Evolutionary conservation across 2,888 invertebrate species (phyloP).

Genomic region (Mesoligia furuncula): DNA sequence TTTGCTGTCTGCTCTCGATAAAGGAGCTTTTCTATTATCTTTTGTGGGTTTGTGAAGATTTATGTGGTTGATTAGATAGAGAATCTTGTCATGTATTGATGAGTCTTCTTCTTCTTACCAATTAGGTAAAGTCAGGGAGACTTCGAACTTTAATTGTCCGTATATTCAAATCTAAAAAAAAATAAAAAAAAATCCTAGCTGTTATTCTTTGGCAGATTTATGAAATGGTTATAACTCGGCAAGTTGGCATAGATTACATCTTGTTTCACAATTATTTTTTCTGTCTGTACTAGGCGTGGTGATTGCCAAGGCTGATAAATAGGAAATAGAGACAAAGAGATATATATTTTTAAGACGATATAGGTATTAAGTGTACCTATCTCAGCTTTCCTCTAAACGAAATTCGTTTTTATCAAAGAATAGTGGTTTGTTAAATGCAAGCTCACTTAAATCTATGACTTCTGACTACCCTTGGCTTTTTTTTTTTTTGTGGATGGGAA

Average conservation of each 20-base stretch:
- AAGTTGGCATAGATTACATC: background rate
- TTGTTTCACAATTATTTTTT: background rate
- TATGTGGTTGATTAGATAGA: conserved; percentile 32
- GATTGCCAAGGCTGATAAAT: background rate
- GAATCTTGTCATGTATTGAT: background rate
- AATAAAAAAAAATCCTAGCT: too few species aligned
- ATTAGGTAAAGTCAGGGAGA: too few species aligned
- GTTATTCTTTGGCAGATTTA: background rate
- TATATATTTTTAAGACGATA: background rate
- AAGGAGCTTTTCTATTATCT: conserved; percentile 59
- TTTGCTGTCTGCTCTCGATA: conserved; percentile 64
- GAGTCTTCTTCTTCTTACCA: background rate
- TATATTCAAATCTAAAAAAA: background rate
- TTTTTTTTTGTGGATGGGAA: too few species aligned
- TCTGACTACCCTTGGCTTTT: background rate
- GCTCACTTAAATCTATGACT: background rate
- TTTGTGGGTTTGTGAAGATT: conserved; percentile 31
- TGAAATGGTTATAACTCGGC: too few species aligned
- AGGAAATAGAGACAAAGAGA: background rate
- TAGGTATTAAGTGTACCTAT: background rate
- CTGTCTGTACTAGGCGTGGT: background rate
- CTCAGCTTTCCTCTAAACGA: background rate
- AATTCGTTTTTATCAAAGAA: background rate
- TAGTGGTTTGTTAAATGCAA: background rate
- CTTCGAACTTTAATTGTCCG: background rate